Conservation (phyloP, 1,140 invertebrate species). For the Dysdera silvatica region DNA sequence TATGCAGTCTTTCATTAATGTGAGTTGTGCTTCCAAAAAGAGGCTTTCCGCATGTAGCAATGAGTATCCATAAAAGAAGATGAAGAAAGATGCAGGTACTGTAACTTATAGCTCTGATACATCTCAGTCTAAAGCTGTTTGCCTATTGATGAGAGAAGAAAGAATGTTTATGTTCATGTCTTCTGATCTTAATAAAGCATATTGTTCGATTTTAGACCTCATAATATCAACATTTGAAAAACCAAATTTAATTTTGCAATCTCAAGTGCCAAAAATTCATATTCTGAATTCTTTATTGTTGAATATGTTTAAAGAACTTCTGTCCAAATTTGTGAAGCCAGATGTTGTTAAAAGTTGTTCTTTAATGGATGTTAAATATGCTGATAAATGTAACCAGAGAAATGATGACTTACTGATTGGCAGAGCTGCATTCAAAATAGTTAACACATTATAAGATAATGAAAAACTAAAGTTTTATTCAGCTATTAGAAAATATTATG, state of each 20-base stretch:
- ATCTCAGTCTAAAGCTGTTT: background rate
- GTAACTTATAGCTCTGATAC: background rate
- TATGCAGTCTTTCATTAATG: too few relatives aligned
- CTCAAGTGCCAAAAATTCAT: background rate
- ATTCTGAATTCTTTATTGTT: background rate
- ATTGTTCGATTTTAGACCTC: background rate
- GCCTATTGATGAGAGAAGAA: background rate
- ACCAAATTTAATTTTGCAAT: background rate
- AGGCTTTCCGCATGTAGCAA: too few relatives aligned
- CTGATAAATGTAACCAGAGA: background rate
- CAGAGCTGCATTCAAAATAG: background rate
- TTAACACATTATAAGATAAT: background rate
- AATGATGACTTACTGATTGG: background rate
- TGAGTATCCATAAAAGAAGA: background rate
- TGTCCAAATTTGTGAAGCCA: background rate
- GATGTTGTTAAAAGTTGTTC: background rate
- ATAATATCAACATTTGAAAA: background rate
- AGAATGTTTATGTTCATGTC: background rate
- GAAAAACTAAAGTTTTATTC: background rate
- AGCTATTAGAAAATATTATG: background rate
- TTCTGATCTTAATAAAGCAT: background rate
- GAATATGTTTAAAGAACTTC: background rate
- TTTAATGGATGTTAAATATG: background rate
- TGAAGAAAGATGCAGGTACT: background rate
- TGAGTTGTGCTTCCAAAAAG: too few relatives aligned